Conservation (phyloP, 1,140 invertebrate species). For the Oscheius sp. region DNA sequence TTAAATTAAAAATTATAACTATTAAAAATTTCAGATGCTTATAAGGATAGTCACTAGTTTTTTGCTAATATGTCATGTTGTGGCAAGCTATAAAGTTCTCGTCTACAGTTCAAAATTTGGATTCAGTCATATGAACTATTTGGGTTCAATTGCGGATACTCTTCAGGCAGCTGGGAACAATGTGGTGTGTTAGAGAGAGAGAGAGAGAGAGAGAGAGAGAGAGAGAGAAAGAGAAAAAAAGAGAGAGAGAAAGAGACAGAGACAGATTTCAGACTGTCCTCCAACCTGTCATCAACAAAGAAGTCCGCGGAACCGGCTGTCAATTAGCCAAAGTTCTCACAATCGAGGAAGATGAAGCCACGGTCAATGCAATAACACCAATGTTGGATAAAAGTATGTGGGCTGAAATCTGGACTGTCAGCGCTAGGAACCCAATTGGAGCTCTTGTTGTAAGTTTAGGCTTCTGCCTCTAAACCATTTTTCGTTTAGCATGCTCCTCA, state of each 20-base stretch:
- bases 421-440: constrained; percentile 12
- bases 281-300: neutral
- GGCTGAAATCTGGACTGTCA: neutral
- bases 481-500: too few relatives aligned
- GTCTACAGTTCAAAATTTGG: constrained; percentile 13
- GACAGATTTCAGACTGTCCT: constrained; percentile 19
- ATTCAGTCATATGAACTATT: constrained; percentile 4
- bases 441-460: neutral
- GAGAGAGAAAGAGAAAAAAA: neutral
- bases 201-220: neutral
- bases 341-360: neutral
- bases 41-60: neutral
- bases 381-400: neutral
- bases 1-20: too few relatives aligned
- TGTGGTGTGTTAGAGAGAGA: neutral
- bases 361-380: neutral
- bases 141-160: constrained; percentile 8
- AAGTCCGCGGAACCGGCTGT: neutral
- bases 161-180: constrained; percentile 12
- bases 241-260: neutral
- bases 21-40: too few relatives aligned
- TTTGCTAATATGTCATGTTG: too few relatives aligned
- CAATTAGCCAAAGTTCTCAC: neutral
- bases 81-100: constrained; percentile 15
- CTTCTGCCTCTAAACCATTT: neutral